Evolutionary conservation across 92 coral and sea anemone genomes (phyloP), one percentile per base, ranked within the genome.

Genomic region (Heliopora coerulea): DNA sequence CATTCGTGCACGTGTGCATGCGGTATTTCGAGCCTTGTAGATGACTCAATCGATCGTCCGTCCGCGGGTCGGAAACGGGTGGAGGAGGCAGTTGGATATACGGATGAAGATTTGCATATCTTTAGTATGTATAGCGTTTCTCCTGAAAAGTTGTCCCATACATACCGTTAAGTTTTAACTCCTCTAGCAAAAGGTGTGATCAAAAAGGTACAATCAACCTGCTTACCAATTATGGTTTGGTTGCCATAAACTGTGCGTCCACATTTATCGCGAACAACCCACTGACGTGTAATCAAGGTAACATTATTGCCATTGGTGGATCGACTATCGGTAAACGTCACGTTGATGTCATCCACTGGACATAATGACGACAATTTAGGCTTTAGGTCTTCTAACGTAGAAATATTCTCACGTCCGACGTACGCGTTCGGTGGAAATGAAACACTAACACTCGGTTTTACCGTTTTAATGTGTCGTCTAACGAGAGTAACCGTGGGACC

Each of bases 181-280:
- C n/a, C n/a, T n/a, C n/a, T n/a, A n/a, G n/a, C n/a, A n/a, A n/a
- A n/a, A n/a, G n/a, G n/a, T n/a, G n/a, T n/a, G n/a, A n/a, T n/a
- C n/a, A n/a, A n/a, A n/a, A n/a, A n/a, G n/a, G n/a, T n/a, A 33
- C 35, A 1, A 9, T 7, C 0, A 44, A 5, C 37, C 30, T 14
- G 10, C 76, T 52, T 54, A 69, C 76, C 60, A 20, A 27, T 49
- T 7, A 69, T 31, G n/a, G 48, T 69, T 69, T 69, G 76, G 7
- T 30, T 69, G 24, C 60, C 76, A 18, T 42, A 27, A 9, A 56
- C 37, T 7, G 33, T 28, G 26, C 76, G 61, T 31, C 76, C 76
- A 33, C 76, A 69, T 1, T 49, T 52, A 46, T 69, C 76, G 25
- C 28, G 21, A 19, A 69, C 62, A 11, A 20, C 31, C 76, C 76